A percentile compares a stretch with the other conserved stretches of the same genome.
phyloP scores from a whole-genome alignment of 1,140 invertebrate genomes.

The Zelostemma sp. region DNA sequence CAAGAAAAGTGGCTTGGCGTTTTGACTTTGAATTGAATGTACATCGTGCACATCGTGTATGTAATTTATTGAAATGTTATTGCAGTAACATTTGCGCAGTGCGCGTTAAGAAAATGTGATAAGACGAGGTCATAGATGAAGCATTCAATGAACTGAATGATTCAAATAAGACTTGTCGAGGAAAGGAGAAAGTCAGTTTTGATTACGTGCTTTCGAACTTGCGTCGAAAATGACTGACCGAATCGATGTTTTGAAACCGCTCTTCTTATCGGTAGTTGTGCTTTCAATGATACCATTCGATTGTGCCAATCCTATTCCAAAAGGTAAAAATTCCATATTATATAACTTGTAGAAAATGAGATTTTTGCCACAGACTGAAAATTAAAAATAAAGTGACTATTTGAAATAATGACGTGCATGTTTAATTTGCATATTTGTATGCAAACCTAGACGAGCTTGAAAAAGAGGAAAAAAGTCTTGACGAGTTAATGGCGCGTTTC shows the following conservation, averaged over 20 bases:
- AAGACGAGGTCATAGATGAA: slow-evolving; percentile 31
- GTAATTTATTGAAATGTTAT: no score
- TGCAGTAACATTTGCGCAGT: no score
- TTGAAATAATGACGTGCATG: no score
- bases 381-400: no score
- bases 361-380: neutral
- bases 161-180: neutral
- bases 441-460: neutral
- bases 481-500: neutral
- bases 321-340: neutral
- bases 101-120: slow-evolving; percentile 17
- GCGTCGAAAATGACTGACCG: neutral
- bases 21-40: no score
- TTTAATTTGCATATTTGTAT: no score
- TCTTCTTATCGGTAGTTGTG: neutral
- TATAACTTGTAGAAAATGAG: neutral
- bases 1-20: no score
- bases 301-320: neutral
- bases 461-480: neutral
- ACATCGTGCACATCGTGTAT: no score
- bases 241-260: neutral
- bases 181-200: neutral
- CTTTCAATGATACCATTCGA: neutral
- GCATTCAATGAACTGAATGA: neutral
- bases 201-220: neutral